Evolutionary conservation across 2,113 vertebrate species (phyloP).

Genomic region (Labrus mixtus): DNA sequence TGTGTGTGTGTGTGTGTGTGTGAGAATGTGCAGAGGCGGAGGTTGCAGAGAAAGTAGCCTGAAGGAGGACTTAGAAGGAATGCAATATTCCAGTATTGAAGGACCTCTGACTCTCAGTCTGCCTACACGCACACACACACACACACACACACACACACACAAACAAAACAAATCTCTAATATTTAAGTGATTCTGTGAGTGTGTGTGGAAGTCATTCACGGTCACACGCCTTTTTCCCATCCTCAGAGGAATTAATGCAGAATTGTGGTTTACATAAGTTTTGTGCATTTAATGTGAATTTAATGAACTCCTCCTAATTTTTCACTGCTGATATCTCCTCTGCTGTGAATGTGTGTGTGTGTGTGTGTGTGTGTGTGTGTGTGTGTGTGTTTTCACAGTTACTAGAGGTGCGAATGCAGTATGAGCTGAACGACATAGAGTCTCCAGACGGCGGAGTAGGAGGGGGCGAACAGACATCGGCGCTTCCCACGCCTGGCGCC

Average conservation of each 20-base stretch:
- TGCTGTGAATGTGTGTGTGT: conserved; percentile 1
- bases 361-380: conserved; percentile 12
- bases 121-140: conserved; percentile 44
- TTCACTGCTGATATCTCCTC: neutral
- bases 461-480: conserved; percentile 88
- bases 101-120: conserved; percentile 57
- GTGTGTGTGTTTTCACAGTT: conserved; percentile 80
- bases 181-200: conserved; percentile 38
- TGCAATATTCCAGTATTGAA: conserved; percentile 54
- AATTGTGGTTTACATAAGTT: conserved; percentile 18
- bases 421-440: conserved; percentile 93
- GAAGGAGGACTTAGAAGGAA: conserved; percentile 61
- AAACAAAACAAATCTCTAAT: conserved; percentile 20
- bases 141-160: conserved; percentile 43
- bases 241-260: neutral
- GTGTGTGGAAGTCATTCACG: conserved; percentile 17
- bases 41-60: conserved; percentile 60
- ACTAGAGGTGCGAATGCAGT: conserved; percentile 94
- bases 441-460: conserved; percentile 86
- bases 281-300: neutral
- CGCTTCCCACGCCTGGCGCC: conserved; percentile 88
- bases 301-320: neutral
- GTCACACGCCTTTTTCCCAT: neutral
- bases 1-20: conserved; percentile 11
- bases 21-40: conserved; percentile 38